A percentile compares a stretch with the other conserved stretches of the same genome.
Conservation (phyloP, 2,113 vertebrate genomes). For the Eulacestoma nigropectus region DNA sequence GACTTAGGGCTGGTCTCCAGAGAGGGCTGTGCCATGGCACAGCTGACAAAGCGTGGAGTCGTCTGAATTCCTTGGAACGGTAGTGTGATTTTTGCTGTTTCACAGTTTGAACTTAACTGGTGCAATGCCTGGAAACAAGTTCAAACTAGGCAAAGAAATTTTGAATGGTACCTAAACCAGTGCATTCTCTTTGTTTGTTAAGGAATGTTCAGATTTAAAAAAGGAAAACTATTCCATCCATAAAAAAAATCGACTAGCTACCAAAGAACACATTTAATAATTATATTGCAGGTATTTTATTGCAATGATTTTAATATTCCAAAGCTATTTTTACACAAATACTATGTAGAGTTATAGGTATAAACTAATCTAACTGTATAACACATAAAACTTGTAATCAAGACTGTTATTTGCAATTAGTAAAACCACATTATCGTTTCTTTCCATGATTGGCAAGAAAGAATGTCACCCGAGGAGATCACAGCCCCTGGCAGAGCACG, state of each 20-base stretch:
- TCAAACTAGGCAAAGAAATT: slow-evolving; percentile 74
- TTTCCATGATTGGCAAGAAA: slow-evolving; percentile 68
- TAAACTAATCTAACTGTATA: slow-evolving; percentile 74
- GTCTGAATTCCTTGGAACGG: slow-evolving; percentile 72
- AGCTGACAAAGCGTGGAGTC: slow-evolving; percentile 66
- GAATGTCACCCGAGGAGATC: slow-evolving; percentile 57
- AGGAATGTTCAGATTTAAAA: slow-evolving; percentile 76
- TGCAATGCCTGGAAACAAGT: slow-evolving; percentile 57
- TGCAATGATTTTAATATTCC: slow-evolving; percentile 82
- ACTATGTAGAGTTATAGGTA: slow-evolving; percentile 79
- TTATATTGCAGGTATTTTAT: slow-evolving; percentile 82
- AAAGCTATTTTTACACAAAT: slow-evolving; percentile 84
- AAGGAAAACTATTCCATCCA: slow-evolving; percentile 75
- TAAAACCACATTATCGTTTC: slow-evolving; percentile 58
- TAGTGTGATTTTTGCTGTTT: slow-evolving; percentile 72
- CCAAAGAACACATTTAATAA: slow-evolving; percentile 81
- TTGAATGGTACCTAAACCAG: slow-evolving; percentile 80
- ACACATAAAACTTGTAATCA: slow-evolving; percentile 68
- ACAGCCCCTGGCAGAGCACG: neutral
- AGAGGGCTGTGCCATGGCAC: slow-evolving; percentile 71
- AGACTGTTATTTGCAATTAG: slow-evolving; percentile 73
- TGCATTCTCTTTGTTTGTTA: slow-evolving; percentile 97
- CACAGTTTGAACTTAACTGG: slow-evolving; percentile 68
- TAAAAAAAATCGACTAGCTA: slow-evolving; percentile 70
- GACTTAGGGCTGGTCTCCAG: slow-evolving; percentile 78